Conservation (phyloP, 2,797 vertebrate species). For the Pelochelys cantorii region DNA sequence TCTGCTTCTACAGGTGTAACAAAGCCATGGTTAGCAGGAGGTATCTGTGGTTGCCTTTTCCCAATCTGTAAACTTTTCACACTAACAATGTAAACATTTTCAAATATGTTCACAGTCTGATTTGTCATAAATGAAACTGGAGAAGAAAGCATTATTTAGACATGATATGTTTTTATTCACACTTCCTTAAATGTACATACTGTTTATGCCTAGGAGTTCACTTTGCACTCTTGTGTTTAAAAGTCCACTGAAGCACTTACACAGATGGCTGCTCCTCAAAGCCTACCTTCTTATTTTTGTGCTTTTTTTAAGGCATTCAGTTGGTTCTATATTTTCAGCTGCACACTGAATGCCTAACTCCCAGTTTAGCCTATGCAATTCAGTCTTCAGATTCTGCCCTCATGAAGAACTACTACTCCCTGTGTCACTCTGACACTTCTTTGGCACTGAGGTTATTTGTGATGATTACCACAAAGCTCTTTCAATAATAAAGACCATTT, state of each 20-base stretch:
- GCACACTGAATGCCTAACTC: not conserved
- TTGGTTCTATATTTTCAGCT: not conserved
- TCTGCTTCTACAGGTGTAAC: too few relatives aligned
- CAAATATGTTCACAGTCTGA: not conserved
- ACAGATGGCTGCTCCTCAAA: not conserved
- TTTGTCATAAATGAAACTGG: not conserved
- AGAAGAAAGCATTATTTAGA: slow-evolving; percentile 2
- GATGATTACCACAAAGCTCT: not conserved
- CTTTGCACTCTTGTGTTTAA: not conserved
- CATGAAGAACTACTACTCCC: not conserved
- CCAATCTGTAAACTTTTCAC: not conserved
- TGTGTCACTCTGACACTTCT: not conserved
- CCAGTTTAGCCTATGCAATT: not conserved
- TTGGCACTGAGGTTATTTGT: not conserved
- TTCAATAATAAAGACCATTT: not conserved
- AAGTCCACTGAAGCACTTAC: not conserved
- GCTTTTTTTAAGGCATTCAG: not conserved
- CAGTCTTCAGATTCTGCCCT: not conserved
- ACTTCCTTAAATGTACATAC: not conserved
- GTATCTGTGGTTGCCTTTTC: not conserved
- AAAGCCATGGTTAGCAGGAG: not conserved
- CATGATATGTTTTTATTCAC: not conserved
- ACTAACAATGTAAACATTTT: slow-evolving; percentile 17
- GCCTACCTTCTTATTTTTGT: not conserved
- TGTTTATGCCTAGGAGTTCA: not conserved